These are phyloP conservation scores for Asarcornis scutulata DNA, from an alignment of 2,113 vertebrate species.

Conservation along the genomic window DNA sequence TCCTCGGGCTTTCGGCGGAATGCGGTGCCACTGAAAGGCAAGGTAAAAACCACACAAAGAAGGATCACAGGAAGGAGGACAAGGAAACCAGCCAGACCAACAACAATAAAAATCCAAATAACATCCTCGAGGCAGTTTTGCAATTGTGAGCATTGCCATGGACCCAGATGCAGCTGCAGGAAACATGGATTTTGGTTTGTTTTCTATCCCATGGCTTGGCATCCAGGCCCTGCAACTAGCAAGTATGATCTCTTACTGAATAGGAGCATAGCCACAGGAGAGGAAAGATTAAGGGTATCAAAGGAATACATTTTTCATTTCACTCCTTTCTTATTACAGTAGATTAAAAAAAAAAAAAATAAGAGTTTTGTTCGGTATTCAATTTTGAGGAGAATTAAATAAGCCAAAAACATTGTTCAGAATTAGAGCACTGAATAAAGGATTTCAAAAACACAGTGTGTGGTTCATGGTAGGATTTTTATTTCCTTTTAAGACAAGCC, in stretches of 20 bases:
- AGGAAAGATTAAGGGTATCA: constrained; percentile 68
- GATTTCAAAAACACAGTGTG: constrained; percentile 68
- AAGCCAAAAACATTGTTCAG: constrained; percentile 69
- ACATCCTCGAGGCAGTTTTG: constrained; percentile 12
- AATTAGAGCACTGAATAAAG: constrained; percentile 60
- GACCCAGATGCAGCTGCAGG: constrained; percentile 35
- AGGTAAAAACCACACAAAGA: constrained; percentile 21
- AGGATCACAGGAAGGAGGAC: background rate
- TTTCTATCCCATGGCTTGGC: constrained; percentile 33
- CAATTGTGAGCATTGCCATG: background rate
- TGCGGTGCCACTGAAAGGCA: background rate
- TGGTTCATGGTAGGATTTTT: constrained; percentile 51
- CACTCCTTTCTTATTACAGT: constrained; percentile 65
- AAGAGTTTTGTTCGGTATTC: constrained; percentile 61
- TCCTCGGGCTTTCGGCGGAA: background rate
- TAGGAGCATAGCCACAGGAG: constrained; percentile 57
- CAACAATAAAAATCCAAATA: constrained; percentile 6
- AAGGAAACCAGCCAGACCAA: constrained; percentile 15
- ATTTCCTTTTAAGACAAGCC: constrained; percentile 57
- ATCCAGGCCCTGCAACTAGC: background rate
- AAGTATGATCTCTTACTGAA: constrained; percentile 53
- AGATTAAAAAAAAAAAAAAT: constrained; percentile 48
- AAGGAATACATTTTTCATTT: constrained; percentile 64
- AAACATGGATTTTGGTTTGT: constrained; percentile 37
- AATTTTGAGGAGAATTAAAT: constrained; percentile 68